A percentile compares a stretch with the other conserved stretches of the same genome.
phyloP scores from a whole-genome alignment of 2,797 vertebrate species.

The Pyrrhura leucotis region DNA sequence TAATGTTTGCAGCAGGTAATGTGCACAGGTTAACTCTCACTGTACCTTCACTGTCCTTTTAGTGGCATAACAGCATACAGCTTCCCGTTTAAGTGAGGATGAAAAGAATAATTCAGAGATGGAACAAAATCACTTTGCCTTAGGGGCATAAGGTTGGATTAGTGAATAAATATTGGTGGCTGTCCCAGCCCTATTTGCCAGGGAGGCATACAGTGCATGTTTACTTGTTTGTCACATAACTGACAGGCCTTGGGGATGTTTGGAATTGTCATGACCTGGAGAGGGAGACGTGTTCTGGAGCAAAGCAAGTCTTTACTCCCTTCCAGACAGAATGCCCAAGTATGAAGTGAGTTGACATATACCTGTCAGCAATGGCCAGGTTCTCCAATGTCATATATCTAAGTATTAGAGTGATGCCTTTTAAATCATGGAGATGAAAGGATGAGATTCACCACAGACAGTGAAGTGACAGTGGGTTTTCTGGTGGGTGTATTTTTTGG shows the following conservation, averaged over 20 bases:
- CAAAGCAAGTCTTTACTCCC: background rate
- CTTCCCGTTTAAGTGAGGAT: background rate
- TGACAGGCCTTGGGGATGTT: background rate
- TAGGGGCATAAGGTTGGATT: background rate
- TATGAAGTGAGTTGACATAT: rapidly evolving
- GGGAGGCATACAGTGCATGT: rapidly evolving
- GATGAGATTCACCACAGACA: background rate
- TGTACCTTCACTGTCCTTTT: background rate
- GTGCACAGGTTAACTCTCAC: background rate
- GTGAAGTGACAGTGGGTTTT: background rate
- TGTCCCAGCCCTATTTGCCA: background rate
- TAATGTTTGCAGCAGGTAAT: background rate
- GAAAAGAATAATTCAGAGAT: background rate
- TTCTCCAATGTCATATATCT: rapidly evolving
- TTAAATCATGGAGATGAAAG: background rate
- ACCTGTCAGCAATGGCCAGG: background rate
- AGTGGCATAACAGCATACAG: background rate
- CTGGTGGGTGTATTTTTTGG: background rate
- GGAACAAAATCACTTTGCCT: background rate
- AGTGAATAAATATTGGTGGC: background rate
- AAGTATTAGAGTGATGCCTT: background rate
- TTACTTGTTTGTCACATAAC: rapidly evolving
- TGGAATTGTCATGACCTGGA: background rate
- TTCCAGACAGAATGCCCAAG: background rate
- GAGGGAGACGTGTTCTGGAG: background rate